Evolutionary conservation across 1,140 invertebrate genomes (phyloP), one percentile per base, ranked within the genome.

Genomic region (Ditylenchus dipsaci): DNA sequence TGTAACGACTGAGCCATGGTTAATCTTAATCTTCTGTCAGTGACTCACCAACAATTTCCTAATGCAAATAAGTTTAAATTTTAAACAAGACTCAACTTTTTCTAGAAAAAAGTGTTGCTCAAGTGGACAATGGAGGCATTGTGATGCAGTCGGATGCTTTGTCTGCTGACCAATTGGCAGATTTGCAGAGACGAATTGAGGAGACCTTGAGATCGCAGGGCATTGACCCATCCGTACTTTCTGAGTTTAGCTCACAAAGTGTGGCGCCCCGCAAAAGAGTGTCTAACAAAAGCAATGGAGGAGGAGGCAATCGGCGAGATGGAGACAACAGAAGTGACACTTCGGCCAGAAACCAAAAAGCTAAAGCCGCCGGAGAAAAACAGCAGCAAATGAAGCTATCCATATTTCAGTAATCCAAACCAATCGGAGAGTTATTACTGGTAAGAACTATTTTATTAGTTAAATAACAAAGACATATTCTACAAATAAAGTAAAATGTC

Each of bases 81-180:
- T n/a, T n/a, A n/a, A n/a, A n/a, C n/a, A n/a, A n/a, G n/a, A n/a
- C n/a, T 38, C 33, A 38, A 5, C 33, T 38, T 71, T 76, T 62
- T n/a, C n/a, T 30, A 77, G 77, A 77, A 65, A 80, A 80, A 47
- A 66, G 70, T 9, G 53, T 63, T 53, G 65, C 65, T 17, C 67
- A 76, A n/a, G 78, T 75, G 15, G 71, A 67, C 15, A 63, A 68
- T 8, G 73, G 72, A 26, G 78, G 78, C 30, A 71, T 78, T 29
- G 64, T 76, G 21, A 76, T 82, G 65, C 58, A 78, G 58, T 82
- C 79, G 0, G 72, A 83, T n/a, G 68, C 53, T 26, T 66, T 81
- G 11, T 75, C 77, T 23, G 71, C 74, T 26, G 79, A 82, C 23
- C 76, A 78, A 38, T 67, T 81, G 3, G 79, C 78, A 23, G 79